Evolutionary conservation across 2,797 vertebrate genomes (phyloP), one percentile per base, ranked within the genome.

Genomic region (Micrastur ruficollis): DNA sequence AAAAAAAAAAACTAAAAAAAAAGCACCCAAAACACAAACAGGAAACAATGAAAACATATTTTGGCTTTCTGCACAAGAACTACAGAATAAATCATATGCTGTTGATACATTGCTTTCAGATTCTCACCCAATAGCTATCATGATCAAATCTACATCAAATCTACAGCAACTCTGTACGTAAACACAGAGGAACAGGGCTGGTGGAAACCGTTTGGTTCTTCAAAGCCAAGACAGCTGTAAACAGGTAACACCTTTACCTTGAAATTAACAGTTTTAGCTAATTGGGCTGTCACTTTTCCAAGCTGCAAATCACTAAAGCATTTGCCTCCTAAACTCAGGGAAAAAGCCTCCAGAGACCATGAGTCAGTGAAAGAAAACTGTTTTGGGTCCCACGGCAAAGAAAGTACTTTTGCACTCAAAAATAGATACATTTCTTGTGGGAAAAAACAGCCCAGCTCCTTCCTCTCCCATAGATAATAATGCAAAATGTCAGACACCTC

Each of bases 401-500:
- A 81, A 82, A 95, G 75, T 55, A 78, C 78, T 92, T 92, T 85
- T 91, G 85, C 84, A 96, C 93, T 95, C 97, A 96, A 96, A 98
- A 98, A 97, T 90, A 97, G 94, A 96, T 78, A 32, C 19, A 52
- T 79, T 93, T 94, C 95, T 95, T 94, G 95, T 79, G 95, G 97
- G 85, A 95, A 97, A 97, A 97, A 96, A 15, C 80, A 91, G 61
- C 46, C 47, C 78, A 53, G 73, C 46, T 94, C 81, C 89, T 95
- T 97, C 90, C 74, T 81, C 92, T 97, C 96, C 92, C 96, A 89
- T 82, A 92, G 91, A 94, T 81, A 76, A 95, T 42, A 86, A 86
- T 46, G 53, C 89, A 96, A 82, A 96, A 94, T 91, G 95, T 93
- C 94, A 96, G 89, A 89, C 62, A 96, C 89, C 94, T 96, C 94